Evolutionary conservation across 2,888 invertebrate species (phyloP), one percentile per base, ranked within the genome.

Genomic region (Callinectes sapidus): DNA sequence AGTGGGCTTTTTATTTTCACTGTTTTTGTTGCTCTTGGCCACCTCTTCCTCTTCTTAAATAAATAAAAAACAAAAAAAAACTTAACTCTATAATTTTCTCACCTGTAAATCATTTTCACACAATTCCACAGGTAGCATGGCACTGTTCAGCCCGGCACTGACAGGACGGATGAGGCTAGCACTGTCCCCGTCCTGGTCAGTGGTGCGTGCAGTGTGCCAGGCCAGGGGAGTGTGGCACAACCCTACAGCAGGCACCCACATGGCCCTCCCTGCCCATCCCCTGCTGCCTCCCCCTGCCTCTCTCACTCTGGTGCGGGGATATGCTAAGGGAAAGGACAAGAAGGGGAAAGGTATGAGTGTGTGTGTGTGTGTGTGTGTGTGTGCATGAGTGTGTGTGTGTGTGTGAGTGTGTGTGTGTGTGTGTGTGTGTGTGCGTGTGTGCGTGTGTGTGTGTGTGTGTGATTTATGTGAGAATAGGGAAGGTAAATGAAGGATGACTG

Each of bases 291-390:
- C 18, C 66, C 16, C 61, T 5, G 13, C 32, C 42, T 8, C 23
- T 18, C 90, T 71, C 2, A 89, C 28, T 39, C 91, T 85, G 81
- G 42, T 42, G 1, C 32, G 92, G 61, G 71, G 81, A 54, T 93
- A 93, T 89, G 92, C 92, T 61, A 93, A 93, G 71, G 54, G 85
- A 32, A 93, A 91, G 81, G 92, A 92, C 39, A 92, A 90, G 71
- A 90, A 90, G 28, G 90, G 92, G 35, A 92, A 90, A 88, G 89
- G 92, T 92, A n/a, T 86, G 89, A 5, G 39, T 39, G 39, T 39
- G 39, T 39, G 39, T 39, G 39, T 39, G 39, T 39, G 39, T 39
- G 39, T 39, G 39, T 39, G 39, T 39, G 39, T 39, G 39, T 39
- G 39, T 39, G 39, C 5, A 5, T 39, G 39, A 3, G 39, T 39